Evolutionary conservation across 2,888 invertebrate species (phyloP).

Genomic region (Cistogaster globosa): DNA sequence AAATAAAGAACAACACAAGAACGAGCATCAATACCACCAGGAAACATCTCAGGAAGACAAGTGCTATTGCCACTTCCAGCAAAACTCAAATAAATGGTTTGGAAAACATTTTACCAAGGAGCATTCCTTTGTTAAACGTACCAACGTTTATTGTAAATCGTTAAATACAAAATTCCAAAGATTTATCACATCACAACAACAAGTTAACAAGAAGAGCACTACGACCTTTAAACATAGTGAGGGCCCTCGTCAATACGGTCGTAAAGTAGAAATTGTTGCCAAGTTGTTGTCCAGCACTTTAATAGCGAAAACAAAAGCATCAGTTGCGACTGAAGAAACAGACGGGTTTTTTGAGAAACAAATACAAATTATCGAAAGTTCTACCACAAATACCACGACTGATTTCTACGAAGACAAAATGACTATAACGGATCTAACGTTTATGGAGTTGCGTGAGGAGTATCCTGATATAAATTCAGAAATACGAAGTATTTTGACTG

Average conservation of each 20-base stretch:
- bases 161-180: constrained; percentile 71
- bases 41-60: constrained; percentile 45
- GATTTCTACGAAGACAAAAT: constrained; percentile 70
- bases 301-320: constrained; percentile 62
- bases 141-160: constrained; percentile 64
- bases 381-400: not conserved
- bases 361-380: constrained; percentile 31
- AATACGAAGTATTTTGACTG: constrained; percentile 79
- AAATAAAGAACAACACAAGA: constrained; percentile 37
- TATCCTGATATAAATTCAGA: constrained; percentile 79
- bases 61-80: constrained; percentile 30
- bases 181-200: constrained; percentile 53
- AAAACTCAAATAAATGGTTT: constrained; percentile 31
- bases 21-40: constrained; percentile 20
- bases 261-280: constrained; percentile 75
- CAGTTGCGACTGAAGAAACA: not conserved
- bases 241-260: constrained; percentile 56
- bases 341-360: constrained; percentile 20
- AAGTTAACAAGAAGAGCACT: constrained; percentile 5
- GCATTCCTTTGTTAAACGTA: constrained; percentile 45
- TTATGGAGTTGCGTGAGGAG: constrained; percentile 77
- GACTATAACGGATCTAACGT: constrained; percentile 78
- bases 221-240: constrained; percentile 30
- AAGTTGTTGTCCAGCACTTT: constrained; percentile 77
- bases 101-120: constrained; percentile 23